Conservation (phyloP, 2,888 invertebrate species). For the Stegana nigrithorax region DNA sequence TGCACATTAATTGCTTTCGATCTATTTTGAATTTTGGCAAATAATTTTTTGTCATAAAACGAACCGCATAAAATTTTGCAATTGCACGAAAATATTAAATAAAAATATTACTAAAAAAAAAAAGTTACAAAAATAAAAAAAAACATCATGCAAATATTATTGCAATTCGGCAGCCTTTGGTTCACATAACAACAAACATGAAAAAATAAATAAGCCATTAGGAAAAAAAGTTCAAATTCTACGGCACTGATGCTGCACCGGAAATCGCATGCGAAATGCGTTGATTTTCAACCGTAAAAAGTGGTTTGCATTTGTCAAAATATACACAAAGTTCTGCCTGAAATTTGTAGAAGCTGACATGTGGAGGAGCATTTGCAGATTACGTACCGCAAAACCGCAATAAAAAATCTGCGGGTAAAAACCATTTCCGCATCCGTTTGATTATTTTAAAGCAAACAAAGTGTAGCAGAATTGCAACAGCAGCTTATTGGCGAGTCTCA, state of each 20-base stretch:
- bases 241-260: not conserved
- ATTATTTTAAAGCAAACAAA: not conserved
- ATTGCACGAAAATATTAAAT: not conserved
- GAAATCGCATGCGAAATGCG: not conserved
- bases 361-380: not conserved
- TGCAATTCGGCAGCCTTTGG: too few species aligned
- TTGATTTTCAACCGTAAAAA: not conserved
- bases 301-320: not conserved
- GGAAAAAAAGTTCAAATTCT: not conserved
- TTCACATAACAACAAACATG: not conserved
- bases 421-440: slow-evolving; percentile 33
- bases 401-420: slow-evolving; percentile 33
- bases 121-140: not conserved
- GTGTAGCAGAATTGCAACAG: too few species aligned
- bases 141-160: not conserved
- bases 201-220: not conserved
- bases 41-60: not conserved
- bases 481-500: too few species aligned
- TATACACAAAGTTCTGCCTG: not conserved
- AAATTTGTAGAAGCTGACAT: not conserved
- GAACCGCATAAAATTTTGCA: not conserved
- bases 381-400: slow-evolving; percentile 26
- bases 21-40: not conserved
- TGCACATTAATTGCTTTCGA: not conserved
- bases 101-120: not conserved